Evolutionary conservation across 2,888 invertebrate genomes (phyloP).

Genomic region (Cloeon dipterum): DNA sequence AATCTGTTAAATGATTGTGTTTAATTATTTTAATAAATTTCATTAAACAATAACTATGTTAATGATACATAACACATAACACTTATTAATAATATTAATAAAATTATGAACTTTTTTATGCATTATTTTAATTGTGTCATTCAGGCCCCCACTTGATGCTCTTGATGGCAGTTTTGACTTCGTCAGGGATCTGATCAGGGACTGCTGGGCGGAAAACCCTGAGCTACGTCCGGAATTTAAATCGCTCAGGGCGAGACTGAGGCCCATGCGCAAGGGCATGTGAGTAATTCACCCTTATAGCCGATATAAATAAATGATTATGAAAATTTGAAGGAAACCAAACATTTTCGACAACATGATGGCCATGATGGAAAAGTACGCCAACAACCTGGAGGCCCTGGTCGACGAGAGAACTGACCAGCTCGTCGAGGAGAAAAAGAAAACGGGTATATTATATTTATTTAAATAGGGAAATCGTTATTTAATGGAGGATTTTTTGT

Average conservation of each 20-base stretch:
- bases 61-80: too few relatives aligned
- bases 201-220: conserved; percentile 70
- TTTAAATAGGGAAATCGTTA: neutral
- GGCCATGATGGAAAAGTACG: conserved; percentile 94
- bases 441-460: conserved; percentile 43
- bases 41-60: too few relatives aligned
- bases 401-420: conserved; percentile 88
- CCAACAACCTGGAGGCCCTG: conserved; percentile 77
- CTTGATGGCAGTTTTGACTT: conserved; percentile 66
- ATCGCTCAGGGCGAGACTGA: conserved; percentile 46
- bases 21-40: too few relatives aligned
- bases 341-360: conserved; percentile 97
- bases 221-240: conserved; percentile 68
- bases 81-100: too few relatives aligned
- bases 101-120: neutral
- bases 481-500: too few relatives aligned
- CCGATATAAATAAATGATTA: conserved; percentile 1
- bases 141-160: conserved; percentile 54
- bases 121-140: neutral
- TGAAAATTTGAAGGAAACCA: conserved; percentile 63
- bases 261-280: conserved; percentile 75
- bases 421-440: conserved; percentile 85
- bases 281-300: conserved; percentile 21
- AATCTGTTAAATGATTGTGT: too few relatives aligned
- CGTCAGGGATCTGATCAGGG: conserved; percentile 59